These are phyloP conservation scores for Okapia johnstoni DNA, from an alignment of 2,113 vertebrate species.

Conservation along the genomic window DNA sequence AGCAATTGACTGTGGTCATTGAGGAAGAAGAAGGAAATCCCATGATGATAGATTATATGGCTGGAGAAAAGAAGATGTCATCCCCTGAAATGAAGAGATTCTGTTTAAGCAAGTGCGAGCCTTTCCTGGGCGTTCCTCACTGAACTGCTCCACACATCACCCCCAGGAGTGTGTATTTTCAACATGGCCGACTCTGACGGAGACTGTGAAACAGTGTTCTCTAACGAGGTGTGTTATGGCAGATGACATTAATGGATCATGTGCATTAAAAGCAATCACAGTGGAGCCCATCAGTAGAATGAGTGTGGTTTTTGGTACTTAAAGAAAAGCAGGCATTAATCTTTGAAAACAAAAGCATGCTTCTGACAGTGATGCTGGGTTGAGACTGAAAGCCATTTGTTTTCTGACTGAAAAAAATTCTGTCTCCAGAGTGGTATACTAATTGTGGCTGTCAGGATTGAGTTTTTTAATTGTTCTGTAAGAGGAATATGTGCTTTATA, in stretches of 20 bases:
- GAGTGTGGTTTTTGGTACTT: neutral
- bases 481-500: neutral
- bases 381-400: slow-evolving; percentile 18
- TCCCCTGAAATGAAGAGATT: neutral
- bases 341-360: neutral
- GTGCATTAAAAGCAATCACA: neutral
- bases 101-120: neutral
- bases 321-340: slow-evolving; percentile 29
- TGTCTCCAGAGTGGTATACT: neutral
- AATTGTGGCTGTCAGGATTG: neutral
- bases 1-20: neutral
- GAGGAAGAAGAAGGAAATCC: neutral
- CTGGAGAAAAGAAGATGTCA: neutral
- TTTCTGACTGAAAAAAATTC: neutral
- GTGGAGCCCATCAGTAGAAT: neutral
- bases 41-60: neutral
- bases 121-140: neutral
- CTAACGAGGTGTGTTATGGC: neutral
- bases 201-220: neutral
- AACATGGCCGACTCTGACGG: neutral
- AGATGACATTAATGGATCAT: neutral
- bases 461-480: slow-evolving; percentile 15
- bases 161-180: neutral
- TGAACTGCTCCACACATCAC: too few relatives aligned
- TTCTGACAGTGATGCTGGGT: neutral